A percentile compares a stretch with the other conserved stretches of the same genome.
Evolutionary conservation across 1,140 invertebrate species (phyloP).

Genomic region (Druon quercuslanigerum): DNA sequence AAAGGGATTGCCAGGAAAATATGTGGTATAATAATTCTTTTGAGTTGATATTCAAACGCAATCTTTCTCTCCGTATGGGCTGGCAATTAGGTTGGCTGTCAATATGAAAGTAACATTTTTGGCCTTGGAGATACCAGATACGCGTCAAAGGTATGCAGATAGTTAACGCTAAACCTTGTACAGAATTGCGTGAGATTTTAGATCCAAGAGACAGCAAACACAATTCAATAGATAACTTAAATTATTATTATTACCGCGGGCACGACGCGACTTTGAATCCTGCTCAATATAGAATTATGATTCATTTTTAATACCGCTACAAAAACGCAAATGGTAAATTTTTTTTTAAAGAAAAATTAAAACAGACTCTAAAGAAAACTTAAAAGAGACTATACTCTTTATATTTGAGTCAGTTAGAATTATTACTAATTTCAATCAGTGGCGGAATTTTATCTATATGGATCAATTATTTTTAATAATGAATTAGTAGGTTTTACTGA

Average conservation of each 20-base stretch:
- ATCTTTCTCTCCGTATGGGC: conserved; percentile 20
- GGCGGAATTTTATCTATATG: too few relatives aligned
- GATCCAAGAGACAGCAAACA: conserved; percentile 21
- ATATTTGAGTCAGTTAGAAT: too few relatives aligned
- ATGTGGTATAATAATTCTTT: conserved; percentile 19
- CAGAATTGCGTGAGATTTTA: conserved; percentile 26
- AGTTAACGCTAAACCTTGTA: conserved; percentile 21
- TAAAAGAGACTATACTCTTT: too few relatives aligned
- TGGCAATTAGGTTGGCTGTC: conserved; percentile 23
- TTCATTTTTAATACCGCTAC: neutral
- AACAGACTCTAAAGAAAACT: too few relatives aligned
- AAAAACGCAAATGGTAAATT: conserved; percentile 17
- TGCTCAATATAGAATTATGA: conserved; percentile 4
- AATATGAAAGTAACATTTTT: conserved; percentile 29
- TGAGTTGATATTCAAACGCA: conserved; percentile 22
- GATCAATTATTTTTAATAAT: too few relatives aligned
- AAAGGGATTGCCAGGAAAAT: neutral
- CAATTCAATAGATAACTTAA: conserved; percentile 9
- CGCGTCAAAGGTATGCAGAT: conserved; percentile 27
- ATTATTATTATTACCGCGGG: conserved; percentile 3
- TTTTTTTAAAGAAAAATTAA: neutral
- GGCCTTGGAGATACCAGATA: conserved; percentile 27
- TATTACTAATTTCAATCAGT: too few relatives aligned
- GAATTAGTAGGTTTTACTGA: too few relatives aligned
- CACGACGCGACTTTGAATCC: neutral